These are phyloP conservation scores for Trissolcus basalis DNA, from an alignment of 1,140 invertebrate genomes.

Conservation along the genomic window DNA sequence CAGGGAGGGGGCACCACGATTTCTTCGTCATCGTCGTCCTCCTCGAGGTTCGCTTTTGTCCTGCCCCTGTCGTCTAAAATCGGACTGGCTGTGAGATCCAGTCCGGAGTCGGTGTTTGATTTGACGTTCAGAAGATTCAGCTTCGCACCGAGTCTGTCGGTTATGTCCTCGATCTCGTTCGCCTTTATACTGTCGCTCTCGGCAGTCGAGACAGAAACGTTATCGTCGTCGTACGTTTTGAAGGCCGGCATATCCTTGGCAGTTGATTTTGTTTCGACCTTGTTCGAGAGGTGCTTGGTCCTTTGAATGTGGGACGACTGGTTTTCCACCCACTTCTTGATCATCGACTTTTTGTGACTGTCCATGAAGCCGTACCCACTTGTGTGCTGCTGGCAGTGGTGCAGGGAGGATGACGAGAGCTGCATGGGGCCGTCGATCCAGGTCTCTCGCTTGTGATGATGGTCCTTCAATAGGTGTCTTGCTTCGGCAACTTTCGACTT, in stretches of 20 bases:
- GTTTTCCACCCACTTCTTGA: constrained; percentile 94
- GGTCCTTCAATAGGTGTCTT: constrained; percentile 85
- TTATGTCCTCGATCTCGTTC: constrained; percentile 71
- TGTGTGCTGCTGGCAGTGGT: constrained; percentile 73
- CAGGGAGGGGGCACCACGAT: constrained; percentile 85
- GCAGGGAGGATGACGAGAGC: constrained; percentile 62
- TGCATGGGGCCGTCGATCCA: constrained; percentile 95
- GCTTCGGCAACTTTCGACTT: constrained; percentile 89
- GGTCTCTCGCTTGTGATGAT: constrained; percentile 88
- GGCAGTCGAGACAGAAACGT: constrained; percentile 67
- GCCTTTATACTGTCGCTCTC: constrained; percentile 71
- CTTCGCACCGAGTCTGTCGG: constrained; percentile 70
- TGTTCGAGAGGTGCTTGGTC: constrained; percentile 62
- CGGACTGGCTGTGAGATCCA: constrained; percentile 65
- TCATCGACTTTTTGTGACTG: constrained; percentile 93
- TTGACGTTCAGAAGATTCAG: constrained; percentile 70
- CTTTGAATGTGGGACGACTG: constrained; percentile 86
- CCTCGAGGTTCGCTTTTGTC: constrained; percentile 67
- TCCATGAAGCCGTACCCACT: constrained; percentile 91
- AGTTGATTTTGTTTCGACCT: constrained; percentile 66
- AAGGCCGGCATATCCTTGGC: constrained; percentile 81
- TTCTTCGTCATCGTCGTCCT: constrained; percentile 84
- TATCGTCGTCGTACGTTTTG: constrained; percentile 76
- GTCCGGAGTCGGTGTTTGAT: constrained; percentile 64
- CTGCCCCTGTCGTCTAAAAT: constrained; percentile 66